Evolutionary conservation across 2,113 vertebrate species (phyloP), one percentile per base, ranked within the genome.

Genomic region (Thinocorus orbignyianus): DNA sequence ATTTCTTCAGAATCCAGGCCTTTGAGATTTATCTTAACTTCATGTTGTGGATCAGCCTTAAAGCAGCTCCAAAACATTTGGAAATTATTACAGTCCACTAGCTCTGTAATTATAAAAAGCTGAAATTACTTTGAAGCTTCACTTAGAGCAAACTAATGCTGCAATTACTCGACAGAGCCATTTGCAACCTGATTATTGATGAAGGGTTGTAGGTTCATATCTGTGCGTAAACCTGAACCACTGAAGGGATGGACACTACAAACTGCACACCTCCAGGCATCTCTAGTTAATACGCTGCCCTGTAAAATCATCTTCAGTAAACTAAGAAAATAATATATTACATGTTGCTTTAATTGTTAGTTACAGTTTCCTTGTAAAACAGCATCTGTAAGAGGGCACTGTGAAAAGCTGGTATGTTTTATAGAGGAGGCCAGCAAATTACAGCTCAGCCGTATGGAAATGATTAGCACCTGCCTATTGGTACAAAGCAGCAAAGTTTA

Each of bases 91-190:
- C 86, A 96, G 94, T 91, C 84, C 16, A 2, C 93, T 95, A 71
- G 84, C 84, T 94, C 96, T 74, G 72, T 94, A 96, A 97, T 97
- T 96, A 95, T 65, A 90, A 95, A 96, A 95, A 90, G 35, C 86
- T 80, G 86, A 95, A 95, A 97, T 96, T 95, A 90, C 93, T 97
- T 88, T 92, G 88, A 97, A 93, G 90, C 74, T 96, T 81, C 84
- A 66, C 57, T 86, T 88, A 80, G 65, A 70, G 74, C 91, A 95
- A 70, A 89, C 82, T 89, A 86, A 94, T 90, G 83, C 61, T 86
- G 90, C 94, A 95, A 95, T 96, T 97, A 92, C 74, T 88, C 71
- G 52, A 8, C 90, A 72, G 62, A 93, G 70, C 69, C 88, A 54
- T 96, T 96, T 97, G 93, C 90, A 95, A 90, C 51, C 79, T 85